These are phyloP conservation scores for Leptoclinus maculatus DNA, from an alignment of 2,797 vertebrate genomes.

Conservation along the genomic window DNA sequence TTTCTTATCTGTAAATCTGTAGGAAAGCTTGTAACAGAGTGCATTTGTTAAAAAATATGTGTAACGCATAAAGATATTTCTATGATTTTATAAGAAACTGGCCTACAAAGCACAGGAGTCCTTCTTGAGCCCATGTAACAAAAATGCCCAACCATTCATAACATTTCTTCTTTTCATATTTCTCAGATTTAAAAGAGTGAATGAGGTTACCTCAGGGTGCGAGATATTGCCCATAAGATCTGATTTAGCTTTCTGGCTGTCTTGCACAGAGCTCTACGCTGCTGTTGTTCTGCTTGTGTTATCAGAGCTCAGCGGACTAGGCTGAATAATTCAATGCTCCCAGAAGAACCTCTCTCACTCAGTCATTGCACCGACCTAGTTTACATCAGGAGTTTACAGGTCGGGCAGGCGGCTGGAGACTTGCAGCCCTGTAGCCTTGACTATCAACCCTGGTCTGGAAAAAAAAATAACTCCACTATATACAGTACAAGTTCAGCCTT, in stretches of 20 bases:
- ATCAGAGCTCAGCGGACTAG: slow-evolving; percentile 70
- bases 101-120: not conserved
- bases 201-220: not conserved
- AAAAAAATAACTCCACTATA: slow-evolving; percentile 3
- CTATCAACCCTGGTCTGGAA: slow-evolving; percentile 36
- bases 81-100: not conserved
- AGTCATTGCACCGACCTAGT: slow-evolving; percentile 67
- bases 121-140: not conserved
- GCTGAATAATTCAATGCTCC: slow-evolving; percentile 81
- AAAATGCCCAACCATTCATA: not conserved
- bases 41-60: not conserved
- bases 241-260: slow-evolving; percentile 41
- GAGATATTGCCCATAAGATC: slow-evolving; percentile 34
- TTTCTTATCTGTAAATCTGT: slow-evolving; percentile 22
- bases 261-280: slow-evolving; percentile 49
- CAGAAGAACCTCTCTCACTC: slow-evolving; percentile 63
- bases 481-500: not conserved
- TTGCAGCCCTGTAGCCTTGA: slow-evolving; percentile 32
- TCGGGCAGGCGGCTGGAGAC: slow-evolving; percentile 38
- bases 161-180: slow-evolving; percentile 20
- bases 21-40: not conserved
- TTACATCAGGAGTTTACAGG: slow-evolving; percentile 72
- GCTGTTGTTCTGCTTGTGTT: slow-evolving; percentile 75
- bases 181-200: not conserved
- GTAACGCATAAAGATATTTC: not conserved